Evolutionary conservation across 2,888 invertebrate species (phyloP).

Genomic region (Chrysolina oricalcia): DNA sequence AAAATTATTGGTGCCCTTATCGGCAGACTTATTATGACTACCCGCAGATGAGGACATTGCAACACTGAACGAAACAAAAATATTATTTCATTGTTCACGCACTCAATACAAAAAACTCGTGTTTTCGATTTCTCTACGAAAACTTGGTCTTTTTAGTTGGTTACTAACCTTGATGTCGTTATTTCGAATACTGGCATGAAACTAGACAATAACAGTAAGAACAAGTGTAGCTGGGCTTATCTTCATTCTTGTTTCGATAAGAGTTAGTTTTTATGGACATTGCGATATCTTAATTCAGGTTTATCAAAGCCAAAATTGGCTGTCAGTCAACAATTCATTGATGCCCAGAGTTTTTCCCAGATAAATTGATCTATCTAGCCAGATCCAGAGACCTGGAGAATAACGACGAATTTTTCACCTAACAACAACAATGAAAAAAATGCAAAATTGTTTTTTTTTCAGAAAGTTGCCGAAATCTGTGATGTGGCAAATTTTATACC

Average conservation of each 20-base stretch:
- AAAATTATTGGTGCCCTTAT: conserved; percentile 15
- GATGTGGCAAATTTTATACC: no score
- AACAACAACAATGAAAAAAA: no score
- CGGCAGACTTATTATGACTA: conserved; percentile 7
- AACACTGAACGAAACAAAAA: conserved; percentile 22
- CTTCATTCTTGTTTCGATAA: conserved; percentile 44
- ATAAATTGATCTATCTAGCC: no score
- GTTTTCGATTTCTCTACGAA: conserved; percentile 44
- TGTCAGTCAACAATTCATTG: neutral
- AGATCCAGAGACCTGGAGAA: no score
- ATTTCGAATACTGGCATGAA: conserved; percentile 51
- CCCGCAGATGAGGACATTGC: conserved; percentile 11
- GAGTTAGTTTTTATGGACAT: conserved; percentile 28
- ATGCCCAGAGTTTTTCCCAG: no score
- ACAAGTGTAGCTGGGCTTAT: conserved; percentile 41
- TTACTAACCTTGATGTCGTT: conserved; percentile 55
- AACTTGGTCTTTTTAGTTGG: conserved; percentile 46
- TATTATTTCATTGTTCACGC: conserved; percentile 43
- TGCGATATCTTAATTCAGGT: conserved; percentile 12
- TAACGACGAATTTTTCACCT: no score
- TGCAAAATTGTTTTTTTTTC: no score
- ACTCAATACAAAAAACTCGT: conserved; percentile 36
- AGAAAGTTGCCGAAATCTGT: no score
- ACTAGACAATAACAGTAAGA: conserved; percentile 46
- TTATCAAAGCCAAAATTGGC: neutral